Evolutionary conservation across 2,888 invertebrate species (phyloP), one percentile per base, ranked within the genome.

Genomic region (Hirtodrosophila histrioides): DNA sequence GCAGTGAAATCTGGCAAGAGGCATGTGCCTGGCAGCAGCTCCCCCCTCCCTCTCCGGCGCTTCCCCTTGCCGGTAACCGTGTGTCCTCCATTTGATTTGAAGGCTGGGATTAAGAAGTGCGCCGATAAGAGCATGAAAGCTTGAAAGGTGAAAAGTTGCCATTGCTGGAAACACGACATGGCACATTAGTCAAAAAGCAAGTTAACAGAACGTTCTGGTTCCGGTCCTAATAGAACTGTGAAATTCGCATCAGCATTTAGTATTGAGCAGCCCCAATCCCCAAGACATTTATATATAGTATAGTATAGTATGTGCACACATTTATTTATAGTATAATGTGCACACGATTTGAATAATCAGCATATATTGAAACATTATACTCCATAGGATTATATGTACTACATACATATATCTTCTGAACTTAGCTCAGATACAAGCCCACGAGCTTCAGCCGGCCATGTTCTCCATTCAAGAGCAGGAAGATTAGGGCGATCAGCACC

Each of bases 131-230:
- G 62, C 37, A 37, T 24, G 37, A 39, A 44, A 62, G 40, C 56
- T 57, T 43, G 44, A 63, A 55, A 69, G 69, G 37, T 64, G 39
- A 51, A 74, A 69, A 36, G 62, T 55, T 68, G 54, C 44, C 63
- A 51, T 27, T 48, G 45, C 60, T 53, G 35, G 37, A 37, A 49
- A 57, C 69, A 50, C 60, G 74, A 57, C 53, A 67, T 40, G 58
- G 44, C 75, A 75, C 72, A 73, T 73, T 69, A 75, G 75, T 75
- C 72, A 73, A 69, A 68, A 60, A 27, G 35, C 37, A 56, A 51
- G 35, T 45, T 49, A 17, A 48, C 6, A 35, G 49, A 49, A 55
- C 35, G 24, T 29, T 43, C 43, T 37, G 27, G 43, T 43, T 23
- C 11, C 23, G 8, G 29, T 24, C 10, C 10, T 31, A 10, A 54